Percentiles rank a stretch among this genome's conserved stretches.
phyloP scores from a whole-genome alignment of 2,797 vertebrate genomes.

The Leuciscus waleckii region DNA sequence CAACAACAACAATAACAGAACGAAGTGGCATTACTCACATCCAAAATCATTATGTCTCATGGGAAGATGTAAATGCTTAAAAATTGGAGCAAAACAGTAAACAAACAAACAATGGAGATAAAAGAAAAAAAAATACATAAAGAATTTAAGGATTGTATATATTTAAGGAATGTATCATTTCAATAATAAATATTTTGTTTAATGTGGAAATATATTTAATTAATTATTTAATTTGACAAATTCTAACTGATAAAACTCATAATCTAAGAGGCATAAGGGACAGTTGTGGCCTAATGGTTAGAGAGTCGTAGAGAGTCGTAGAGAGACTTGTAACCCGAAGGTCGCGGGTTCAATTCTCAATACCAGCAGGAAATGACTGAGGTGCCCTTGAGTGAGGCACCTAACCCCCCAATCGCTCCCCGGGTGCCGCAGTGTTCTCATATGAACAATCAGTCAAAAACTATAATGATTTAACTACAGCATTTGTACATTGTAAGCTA shows the following conservation, averaged over 20 bases:
- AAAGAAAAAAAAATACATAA: neutral
- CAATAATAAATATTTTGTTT: neutral
- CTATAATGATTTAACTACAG: no score
- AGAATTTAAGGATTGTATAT: neutral
- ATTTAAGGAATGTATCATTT: neutral
- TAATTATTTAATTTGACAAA: no score
- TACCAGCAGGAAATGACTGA: no score
- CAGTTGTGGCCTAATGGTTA: no score
- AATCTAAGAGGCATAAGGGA: neutral
- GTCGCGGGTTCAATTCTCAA: no score
- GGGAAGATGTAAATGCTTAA: conserved; percentile 5
- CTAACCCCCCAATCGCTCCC: no score
- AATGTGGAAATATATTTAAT: neutral
- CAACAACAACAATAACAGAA: conserved; percentile 41
- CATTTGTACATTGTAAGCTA: no score
- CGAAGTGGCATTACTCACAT: conserved; percentile 15
- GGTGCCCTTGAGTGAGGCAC: no score
- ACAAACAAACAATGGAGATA: conserved; percentile 15
- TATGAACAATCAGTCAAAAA: no score
- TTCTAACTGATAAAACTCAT: neutral
- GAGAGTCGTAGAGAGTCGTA: no score
- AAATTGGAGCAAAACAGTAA: conserved; percentile 41
- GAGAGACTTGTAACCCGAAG: no score
- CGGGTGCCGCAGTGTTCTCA: no score
- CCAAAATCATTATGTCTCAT: conserved; percentile 44